Conservation (phyloP, 53 echinoderm and acorn worm species). For the Stichopus horrens region DNA sequence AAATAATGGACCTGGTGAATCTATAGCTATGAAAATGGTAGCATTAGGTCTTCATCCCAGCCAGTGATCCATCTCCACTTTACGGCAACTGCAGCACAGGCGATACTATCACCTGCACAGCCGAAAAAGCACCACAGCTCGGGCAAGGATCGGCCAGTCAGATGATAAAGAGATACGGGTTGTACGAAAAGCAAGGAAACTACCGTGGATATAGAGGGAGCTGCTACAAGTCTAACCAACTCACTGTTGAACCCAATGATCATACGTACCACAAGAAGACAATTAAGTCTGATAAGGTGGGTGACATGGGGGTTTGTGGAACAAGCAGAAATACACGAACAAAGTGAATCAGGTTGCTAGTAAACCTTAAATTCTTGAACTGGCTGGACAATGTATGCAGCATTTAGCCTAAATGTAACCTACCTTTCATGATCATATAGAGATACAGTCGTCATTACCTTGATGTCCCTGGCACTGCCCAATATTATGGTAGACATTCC, state of each 20-base stretch:
- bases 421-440: not conserved
- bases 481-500: not conserved
- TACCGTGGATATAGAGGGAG: not conserved
- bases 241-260: not conserved
- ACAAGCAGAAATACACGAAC: not conserved
- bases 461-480: not conserved
- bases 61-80: not conserved
- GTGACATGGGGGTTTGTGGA: not conserved
- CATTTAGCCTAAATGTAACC: not conserved
- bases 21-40: not conserved
- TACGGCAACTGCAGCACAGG: not conserved
- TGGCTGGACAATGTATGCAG: not conserved
- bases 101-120: not conserved
- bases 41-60: not conserved
- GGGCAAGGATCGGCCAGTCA: not conserved
- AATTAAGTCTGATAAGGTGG: not conserved
- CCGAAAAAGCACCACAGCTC: not conserved
- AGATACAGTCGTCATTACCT: not conserved
- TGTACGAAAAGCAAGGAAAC: not conserved
- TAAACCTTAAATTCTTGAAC: not conserved
- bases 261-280: not conserved
- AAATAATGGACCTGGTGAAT: conserved; percentile 5
- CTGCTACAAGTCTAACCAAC: not conserved
- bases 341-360: not conserved
- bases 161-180: not conserved